These are phyloP conservation scores for Pygoscelis antarcticus DNA, from an alignment of 2,113 vertebrate species.

Conservation along the genomic window DNA sequence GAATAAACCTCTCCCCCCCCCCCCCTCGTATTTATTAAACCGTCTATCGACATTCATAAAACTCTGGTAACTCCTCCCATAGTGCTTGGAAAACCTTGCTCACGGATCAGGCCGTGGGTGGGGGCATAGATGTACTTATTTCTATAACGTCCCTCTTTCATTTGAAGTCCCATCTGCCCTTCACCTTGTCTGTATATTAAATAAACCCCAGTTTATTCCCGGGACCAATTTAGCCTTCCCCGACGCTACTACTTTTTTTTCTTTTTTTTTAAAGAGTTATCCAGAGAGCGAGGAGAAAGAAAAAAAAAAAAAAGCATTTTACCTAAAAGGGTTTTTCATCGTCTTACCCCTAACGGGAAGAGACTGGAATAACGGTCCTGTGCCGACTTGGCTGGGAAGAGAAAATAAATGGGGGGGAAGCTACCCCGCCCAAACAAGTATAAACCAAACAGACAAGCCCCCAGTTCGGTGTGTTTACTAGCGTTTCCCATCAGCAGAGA, in stretches of 20 bases:
- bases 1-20: not conserved
- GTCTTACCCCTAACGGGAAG: not conserved
- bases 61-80: conserved; percentile 40
- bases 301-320: not conserved
- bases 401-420: not conserved
- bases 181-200: not conserved
- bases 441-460: rapidly evolving
- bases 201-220: not conserved
- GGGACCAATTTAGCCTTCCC: not conserved
- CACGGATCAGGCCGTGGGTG: not conserved
- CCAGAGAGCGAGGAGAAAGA: not conserved
- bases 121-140: not conserved
- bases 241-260: rapidly evolving
- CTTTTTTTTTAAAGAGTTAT: not conserved
- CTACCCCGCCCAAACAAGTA: rapidly evolving
- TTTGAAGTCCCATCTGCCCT: not conserved
- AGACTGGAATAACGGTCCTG: not conserved
- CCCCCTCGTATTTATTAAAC: not conserved
- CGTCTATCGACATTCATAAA: not conserved
- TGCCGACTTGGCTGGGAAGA: not conserved
- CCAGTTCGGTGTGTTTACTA: rapidly evolving
- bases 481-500: not conserved
- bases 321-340: not conserved
- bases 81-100: not conserved
- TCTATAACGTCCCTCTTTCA: not conserved